Percentiles rank a stretch among this genome's conserved stretches.
Conservation (phyloP, 2,888 invertebrate species). For the Nomada flava region DNA sequence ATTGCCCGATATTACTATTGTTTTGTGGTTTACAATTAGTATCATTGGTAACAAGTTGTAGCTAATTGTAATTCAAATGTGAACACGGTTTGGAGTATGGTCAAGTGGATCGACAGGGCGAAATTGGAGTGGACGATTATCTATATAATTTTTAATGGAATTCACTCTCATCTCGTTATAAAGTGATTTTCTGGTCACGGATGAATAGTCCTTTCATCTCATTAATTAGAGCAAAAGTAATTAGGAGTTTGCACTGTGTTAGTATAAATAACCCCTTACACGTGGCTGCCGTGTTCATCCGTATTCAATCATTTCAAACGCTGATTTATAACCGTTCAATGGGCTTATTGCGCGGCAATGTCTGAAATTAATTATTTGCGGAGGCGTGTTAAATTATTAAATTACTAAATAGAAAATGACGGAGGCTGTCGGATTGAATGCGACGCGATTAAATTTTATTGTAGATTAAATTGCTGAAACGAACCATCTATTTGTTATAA, state of each 20-base stretch:
- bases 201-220: slow-evolving; percentile 12
- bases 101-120: not conserved
- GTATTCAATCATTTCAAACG: slow-evolving; percentile 23
- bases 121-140: slow-evolving; percentile 5
- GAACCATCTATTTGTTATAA: not conserved
- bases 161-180: slow-evolving; percentile 19
- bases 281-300: not conserved
- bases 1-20: too few relatives aligned
- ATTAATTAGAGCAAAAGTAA: slow-evolving; percentile 32
- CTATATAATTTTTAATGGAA: slow-evolving; percentile 10
- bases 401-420: not conserved
- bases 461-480: not conserved
- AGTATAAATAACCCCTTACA: slow-evolving; percentile 27
- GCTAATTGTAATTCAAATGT: too few relatives aligned
- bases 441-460: slow-evolving; percentile 13
- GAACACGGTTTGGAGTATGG: not conserved
- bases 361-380: slow-evolving; percentile 16
- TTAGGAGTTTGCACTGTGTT: slow-evolving; percentile 12
- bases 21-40: too few relatives aligned
- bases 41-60: too few relatives aligned
- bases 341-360: slow-evolving; percentile 16
- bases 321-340: slow-evolving; percentile 32
- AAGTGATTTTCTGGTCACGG: slow-evolving; percentile 21
- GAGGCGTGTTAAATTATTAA: slow-evolving; percentile 6
- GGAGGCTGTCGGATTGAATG: not conserved